Conservation (phyloP, 2,888 invertebrate species). For the Allophyes oxyacanthae region DNA sequence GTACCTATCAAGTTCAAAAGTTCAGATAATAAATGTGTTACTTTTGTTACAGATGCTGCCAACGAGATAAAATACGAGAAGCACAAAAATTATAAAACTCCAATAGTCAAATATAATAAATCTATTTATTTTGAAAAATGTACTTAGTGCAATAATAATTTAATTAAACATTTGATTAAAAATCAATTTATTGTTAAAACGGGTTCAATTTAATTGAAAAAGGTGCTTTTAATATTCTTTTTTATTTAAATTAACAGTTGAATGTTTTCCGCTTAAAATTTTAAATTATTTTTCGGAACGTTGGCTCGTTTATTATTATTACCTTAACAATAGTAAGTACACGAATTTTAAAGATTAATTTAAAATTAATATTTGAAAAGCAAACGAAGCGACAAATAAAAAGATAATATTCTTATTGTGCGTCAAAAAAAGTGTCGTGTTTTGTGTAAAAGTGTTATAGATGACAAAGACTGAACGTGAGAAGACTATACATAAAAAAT, state of each 20-base stretch:
- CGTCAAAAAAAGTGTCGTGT: slow-evolving; percentile 28
- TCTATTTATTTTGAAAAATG: slow-evolving; percentile 59
- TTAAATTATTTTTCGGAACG: slow-evolving; percentile 1
- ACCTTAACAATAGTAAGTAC: neutral
- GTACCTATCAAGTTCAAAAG: no score
- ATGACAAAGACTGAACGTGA: slow-evolving; percentile 16
- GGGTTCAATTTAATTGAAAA: slow-evolving; percentile 64
- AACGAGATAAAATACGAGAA: slow-evolving; percentile 45
- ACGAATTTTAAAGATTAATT: neutral
- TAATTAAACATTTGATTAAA: slow-evolving; percentile 58
- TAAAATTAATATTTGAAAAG: neutral
- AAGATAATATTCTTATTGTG: neutral
- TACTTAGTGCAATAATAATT: slow-evolving; percentile 77
- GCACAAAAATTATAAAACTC: slow-evolving; percentile 51
- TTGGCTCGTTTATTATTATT: neutral
- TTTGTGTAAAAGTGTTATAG: slow-evolving; percentile 26
- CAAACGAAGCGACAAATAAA: neutral
- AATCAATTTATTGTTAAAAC: slow-evolving; percentile 61
- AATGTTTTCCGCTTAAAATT: slow-evolving; percentile 3
- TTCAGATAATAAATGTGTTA: slow-evolving; percentile 3
- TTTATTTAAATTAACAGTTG: slow-evolving; percentile 22
- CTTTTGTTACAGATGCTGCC: slow-evolving; percentile 71
- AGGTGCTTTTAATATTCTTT: slow-evolving; percentile 47
- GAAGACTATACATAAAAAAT: slow-evolving; percentile 35
- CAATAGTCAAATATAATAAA: slow-evolving; percentile 59